Evolutionary conservation across 2,113 vertebrate species (phyloP), one percentile per base, ranked within the genome.

Genomic region (Urocynchramus pylzowi): DNA sequence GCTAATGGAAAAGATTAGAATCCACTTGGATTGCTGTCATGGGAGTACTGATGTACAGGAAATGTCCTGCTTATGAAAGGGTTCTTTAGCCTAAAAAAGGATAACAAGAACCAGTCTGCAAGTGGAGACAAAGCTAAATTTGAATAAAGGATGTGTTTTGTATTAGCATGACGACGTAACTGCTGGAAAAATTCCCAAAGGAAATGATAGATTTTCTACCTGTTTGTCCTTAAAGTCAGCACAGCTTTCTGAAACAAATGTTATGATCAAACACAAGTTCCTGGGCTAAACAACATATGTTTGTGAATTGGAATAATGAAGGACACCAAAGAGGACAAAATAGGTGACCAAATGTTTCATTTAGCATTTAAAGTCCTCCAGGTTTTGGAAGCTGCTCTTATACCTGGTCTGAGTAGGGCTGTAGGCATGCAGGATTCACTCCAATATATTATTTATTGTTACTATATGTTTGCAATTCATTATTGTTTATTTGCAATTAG

Each of bases 131-230:
- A 76, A 63, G 33, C 8, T 56, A 37, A 56, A 64, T 45, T 52
- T 71, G 11, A 47, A 87, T 54, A 47, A 61, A 59, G 9, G 24
- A 28, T 0, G 0, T 52, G 4, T 50, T 94, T 77, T 67, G 2
- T 63, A 74, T 65, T 49, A 87, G 8, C 1, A 0, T 68, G 47
- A 47, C 0, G 0, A 16, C 80, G 8, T 39, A 85, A 56, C 7
- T 64, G 16, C 53, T 41, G 30, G 10, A 30, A 84, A 82, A 33
- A 4, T 24, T 60, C 33, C 64, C 24, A 16, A 52, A 75, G 7
- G 52, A 89, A 78, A 59, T 30, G 1, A 39, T 0, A 8, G 11
- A 30, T 87, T 93, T 93, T 82, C 61, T 16, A 35, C 71, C 77
- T 84, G 5, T 35, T 87, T 92, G 33, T 75, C 52, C 52, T 89